Evolutionary conservation across 2,888 invertebrate species (phyloP).

Genomic region (Sesamia inferens): DNA sequence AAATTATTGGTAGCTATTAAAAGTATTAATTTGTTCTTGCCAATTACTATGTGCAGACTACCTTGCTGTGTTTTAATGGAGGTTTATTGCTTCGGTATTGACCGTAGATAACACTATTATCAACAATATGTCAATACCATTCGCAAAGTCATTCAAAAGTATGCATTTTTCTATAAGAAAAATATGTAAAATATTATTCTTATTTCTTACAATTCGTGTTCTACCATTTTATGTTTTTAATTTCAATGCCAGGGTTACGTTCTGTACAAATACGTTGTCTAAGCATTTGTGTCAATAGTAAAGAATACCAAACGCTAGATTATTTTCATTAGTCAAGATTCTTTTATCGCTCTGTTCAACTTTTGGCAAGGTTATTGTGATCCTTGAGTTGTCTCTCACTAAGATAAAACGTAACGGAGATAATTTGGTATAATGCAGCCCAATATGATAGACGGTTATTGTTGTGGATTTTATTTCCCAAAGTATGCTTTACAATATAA

Average conservation of each 20-base stretch:
- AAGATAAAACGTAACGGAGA: conserved; percentile 77
- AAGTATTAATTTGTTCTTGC: conserved; percentile 44
- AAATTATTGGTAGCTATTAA: conserved; percentile 17
- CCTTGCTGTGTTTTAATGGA: conserved; percentile 40
- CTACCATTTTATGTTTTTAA: conserved; percentile 21
- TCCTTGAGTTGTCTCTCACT: conserved; percentile 76
- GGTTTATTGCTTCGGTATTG: conserved; percentile 49
- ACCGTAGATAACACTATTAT: conserved; percentile 46
- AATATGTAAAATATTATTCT: not conserved
- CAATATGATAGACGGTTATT: conserved; percentile 11
- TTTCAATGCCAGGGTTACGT: conserved; percentile 53
- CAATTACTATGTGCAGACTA: conserved; percentile 26
- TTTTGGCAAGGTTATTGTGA: conserved; percentile 69
- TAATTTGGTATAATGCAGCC: conserved; percentile 62
- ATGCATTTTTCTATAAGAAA: not conserved
- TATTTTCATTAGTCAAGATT: conserved; percentile 31
- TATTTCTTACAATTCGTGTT: conserved; percentile 9
- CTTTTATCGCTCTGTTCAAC: conserved; percentile 26
- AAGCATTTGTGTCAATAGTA: conserved; percentile 56
- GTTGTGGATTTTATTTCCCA: not conserved
- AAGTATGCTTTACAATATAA: conserved; percentile 18
- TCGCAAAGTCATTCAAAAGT: conserved; percentile 21
- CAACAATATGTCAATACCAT: conserved; percentile 12
- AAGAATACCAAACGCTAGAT: conserved; percentile 18
- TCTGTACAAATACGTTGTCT: conserved; percentile 20